Evolutionary conservation across 2,113 vertebrate genomes (phyloP), one percentile per base, ranked within the genome.

Genomic region (Thinocorus orbignyianus): DNA sequence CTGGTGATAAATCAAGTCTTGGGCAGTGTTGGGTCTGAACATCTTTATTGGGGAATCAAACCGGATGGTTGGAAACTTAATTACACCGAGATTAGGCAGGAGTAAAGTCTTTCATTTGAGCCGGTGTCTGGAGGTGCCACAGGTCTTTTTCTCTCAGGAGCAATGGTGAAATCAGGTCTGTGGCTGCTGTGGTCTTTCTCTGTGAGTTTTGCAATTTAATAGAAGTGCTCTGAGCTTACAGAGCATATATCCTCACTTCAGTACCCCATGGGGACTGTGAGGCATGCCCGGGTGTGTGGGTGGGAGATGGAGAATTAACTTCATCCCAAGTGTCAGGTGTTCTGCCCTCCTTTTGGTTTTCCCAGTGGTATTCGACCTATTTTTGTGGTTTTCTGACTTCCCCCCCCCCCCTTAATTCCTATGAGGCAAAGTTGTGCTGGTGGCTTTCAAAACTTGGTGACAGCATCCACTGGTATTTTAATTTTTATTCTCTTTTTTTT

Each of bases 121-220:
- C 24, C 1, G 0, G 9, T 2, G 1, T 37, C 28, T 44, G 37
- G 22, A 46, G 54, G 11, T 25, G 15, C 55, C 7, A 2, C 11
- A 11, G 48, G 10, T 61, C 5, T 0, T 78, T 81, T 46, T 85
- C 44, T 37, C 24, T 44, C 16, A 11, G 0, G 4, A n/a, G 57
- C 84, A 64, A n/a, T 46, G 2, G 3, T 2, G 11, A 42, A 72
- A 39, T 51, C 17, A 11, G 24, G 8, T 37, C 35, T 80, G 22
- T 41, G 22, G 44, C 2, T 61, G 72, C 68, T 48, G 44, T 37
- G n/a, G 15, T 42, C 44, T 41, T 64, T 22, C 22, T 52, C 10
- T 17, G 6, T n/a, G 39, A 51, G 49, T 51, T 87, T 80, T 87
- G 11, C 28, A 24, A 10, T 49, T 76, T 41, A 30, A 3, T 61